Evolutionary conservation across 2,888 invertebrate genomes (phyloP).

Genomic region (Oscheius onirici): DNA sequence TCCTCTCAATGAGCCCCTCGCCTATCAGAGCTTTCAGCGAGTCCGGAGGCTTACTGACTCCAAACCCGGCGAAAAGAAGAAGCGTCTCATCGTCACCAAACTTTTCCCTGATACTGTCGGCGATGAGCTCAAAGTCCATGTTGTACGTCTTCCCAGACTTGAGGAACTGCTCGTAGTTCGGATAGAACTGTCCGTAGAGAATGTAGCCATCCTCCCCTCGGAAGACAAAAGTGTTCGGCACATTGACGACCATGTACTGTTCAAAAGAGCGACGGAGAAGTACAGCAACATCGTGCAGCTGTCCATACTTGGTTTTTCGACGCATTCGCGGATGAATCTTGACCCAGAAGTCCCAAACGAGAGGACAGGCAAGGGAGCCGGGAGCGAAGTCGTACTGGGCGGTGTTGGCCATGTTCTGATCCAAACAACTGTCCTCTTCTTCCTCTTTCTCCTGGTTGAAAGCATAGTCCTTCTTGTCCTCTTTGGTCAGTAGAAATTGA

Average conservation of each 20-base stretch:
- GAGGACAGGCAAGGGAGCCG: conserved; percentile 81
- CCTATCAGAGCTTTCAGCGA: background rate
- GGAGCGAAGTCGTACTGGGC: conserved; percentile 74
- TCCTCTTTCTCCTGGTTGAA: background rate
- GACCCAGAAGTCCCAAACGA: conserved; percentile 67
- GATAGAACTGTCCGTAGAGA: conserved; percentile 61
- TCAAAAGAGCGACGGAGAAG: conserved; percentile 48
- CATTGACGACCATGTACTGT: conserved; percentile 49
- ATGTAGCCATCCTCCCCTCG: conserved; percentile 48
- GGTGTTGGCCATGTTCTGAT: background rate
- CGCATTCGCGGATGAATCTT: conserved; percentile 38
- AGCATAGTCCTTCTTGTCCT: conserved; percentile 31
- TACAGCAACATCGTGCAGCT: conserved; percentile 37
- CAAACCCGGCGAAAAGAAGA: conserved; percentile 17
- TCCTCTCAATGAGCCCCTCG: background rate
- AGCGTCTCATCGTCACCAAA: background rate
- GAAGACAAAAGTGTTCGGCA: conserved; percentile 46
- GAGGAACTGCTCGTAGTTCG: conserved; percentile 4
- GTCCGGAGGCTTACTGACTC: conserved; percentile 1
- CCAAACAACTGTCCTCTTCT: background rate
- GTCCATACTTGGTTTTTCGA: background rate
- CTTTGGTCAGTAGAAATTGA: conserved; percentile 39
- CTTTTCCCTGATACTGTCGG: background rate
- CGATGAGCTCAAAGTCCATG: background rate
- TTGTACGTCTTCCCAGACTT: background rate